Percentiles rank a stretch among this genome's conserved stretches.
phyloP scores from a whole-genome alignment of 2,888 invertebrate species.

The Leucophora obtusa region DNA sequence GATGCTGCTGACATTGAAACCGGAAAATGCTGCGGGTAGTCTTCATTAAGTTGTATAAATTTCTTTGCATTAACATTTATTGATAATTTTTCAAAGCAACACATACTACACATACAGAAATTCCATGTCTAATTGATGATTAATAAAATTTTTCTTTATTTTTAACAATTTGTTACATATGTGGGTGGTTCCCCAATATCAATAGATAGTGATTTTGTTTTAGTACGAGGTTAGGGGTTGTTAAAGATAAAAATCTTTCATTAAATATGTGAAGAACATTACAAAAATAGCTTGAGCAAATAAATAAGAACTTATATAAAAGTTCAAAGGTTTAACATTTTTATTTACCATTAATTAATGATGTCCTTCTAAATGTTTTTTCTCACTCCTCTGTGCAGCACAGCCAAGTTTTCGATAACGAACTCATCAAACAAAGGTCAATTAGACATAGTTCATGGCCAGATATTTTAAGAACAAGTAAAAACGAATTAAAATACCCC shows the following conservation, averaged over 20 bases:
- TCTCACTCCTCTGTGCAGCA: neutral
- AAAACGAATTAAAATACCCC: too few species aligned
- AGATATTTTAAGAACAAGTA: too few species aligned
- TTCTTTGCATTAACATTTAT: constrained; percentile 64
- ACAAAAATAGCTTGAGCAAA: neutral
- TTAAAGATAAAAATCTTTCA: constrained; percentile 5
- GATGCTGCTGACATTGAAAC: constrained; percentile 67
- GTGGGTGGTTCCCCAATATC: constrained; percentile 36
- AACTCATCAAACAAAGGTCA: neutral
- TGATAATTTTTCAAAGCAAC: constrained; percentile 69
- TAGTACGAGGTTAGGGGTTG: neutral
- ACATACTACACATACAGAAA: constrained; percentile 32
- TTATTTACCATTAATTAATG: constrained; percentile 60
- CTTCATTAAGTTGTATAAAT: constrained; percentile 55
- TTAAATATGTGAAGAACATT: neutral
- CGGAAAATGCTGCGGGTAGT: constrained; percentile 74
- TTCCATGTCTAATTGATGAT: constrained; percentile 75
- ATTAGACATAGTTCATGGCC: neutral
- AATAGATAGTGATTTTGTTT: neutral
- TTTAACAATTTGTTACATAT: constrained; percentile 58
- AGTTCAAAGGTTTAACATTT: constrained; percentile 47
- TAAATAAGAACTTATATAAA: constrained; percentile 5
- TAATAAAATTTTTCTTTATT: constrained; percentile 56
- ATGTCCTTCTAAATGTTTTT: constrained; percentile 40
- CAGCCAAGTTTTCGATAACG: neutral